phyloP scores from a whole-genome alignment of 1,140 invertebrate species.

The Carposina sasakii region DNA sequence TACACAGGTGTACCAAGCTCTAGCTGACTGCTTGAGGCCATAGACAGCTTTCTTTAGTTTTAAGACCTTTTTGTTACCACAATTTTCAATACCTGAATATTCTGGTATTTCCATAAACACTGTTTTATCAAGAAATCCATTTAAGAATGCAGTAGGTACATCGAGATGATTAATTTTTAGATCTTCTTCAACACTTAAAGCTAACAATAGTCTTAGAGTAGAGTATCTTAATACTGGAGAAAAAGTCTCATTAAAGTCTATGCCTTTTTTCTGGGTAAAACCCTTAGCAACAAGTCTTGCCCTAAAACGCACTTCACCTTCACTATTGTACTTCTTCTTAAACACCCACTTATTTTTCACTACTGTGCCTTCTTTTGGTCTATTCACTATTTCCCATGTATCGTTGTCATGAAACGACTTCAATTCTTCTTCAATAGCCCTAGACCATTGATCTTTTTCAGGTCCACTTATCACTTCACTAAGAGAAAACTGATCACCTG shows the following conservation, averaged over 20 bases:
- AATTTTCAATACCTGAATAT: slow-evolving; percentile 6
- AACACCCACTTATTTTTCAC: slow-evolving; percentile 52
- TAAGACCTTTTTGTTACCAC: slow-evolving; percentile 17
- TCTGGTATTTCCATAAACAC: slow-evolving; percentile 38
- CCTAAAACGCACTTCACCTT: slow-evolving; percentile 42
- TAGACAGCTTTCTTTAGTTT: slow-evolving; percentile 25
- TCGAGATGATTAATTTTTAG: slow-evolving; percentile 25
- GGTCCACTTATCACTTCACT: slow-evolving; percentile 12
- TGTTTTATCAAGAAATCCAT: slow-evolving; percentile 53
- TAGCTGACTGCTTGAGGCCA: slow-evolving; percentile 31
- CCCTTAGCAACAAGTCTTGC: slow-evolving; percentile 64
- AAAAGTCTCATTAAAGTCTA: slow-evolving; percentile 32
- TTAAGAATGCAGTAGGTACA: slow-evolving; percentile 53
- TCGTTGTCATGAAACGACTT: slow-evolving; percentile 25
- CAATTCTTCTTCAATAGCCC: slow-evolving; percentile 19
- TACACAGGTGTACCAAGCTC: slow-evolving; percentile 24
- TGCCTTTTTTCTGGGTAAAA: slow-evolving; percentile 26
- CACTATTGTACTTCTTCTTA: slow-evolving; percentile 35
- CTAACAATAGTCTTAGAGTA: slow-evolving; percentile 48
- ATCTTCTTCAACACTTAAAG: slow-evolving; percentile 35
- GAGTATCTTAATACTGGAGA: slow-evolving; percentile 40
- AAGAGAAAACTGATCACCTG: background rate
- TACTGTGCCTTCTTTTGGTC: slow-evolving; percentile 27
- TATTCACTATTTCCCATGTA: slow-evolving; percentile 40
- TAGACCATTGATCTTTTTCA: slow-evolving; percentile 6